A percentile compares a stretch with the other conserved stretches of the same genome.
phyloP scores from a whole-genome alignment of 2,113 vertebrate species.

The Hemiscyllium ocellatum region DNA sequence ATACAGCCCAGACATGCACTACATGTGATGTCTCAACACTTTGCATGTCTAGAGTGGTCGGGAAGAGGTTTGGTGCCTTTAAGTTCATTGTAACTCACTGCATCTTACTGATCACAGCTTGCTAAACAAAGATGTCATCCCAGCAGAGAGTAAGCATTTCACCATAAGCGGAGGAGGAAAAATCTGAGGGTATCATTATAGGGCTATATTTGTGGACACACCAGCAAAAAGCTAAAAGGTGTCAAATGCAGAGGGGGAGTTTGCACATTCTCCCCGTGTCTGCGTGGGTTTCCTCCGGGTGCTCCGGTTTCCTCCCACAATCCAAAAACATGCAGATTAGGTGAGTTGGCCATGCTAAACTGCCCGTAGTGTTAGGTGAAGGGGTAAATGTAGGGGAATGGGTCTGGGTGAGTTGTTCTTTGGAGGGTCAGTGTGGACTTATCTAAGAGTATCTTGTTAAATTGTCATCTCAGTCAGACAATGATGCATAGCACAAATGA shows the following conservation, averaged over 20 bases:
- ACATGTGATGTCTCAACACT: neutral
- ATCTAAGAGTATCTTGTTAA: neutral
- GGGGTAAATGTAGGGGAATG: too few relatives aligned
- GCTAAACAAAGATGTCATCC: neutral
- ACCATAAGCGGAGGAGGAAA: neutral
- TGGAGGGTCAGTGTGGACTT: too few relatives aligned
- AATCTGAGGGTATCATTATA: neutral
- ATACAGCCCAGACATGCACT: too few relatives aligned
- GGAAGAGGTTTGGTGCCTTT: neutral
- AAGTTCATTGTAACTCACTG: neutral
- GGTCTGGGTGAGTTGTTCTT: too few relatives aligned
- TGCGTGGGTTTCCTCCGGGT: too few relatives aligned
- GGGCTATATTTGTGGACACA: neutral
- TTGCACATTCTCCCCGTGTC: too few relatives aligned
- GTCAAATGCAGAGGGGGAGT: neutral
- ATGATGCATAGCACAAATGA: neutral
- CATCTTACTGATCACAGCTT: neutral
- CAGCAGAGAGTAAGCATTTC: neutral
- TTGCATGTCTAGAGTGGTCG: neutral
- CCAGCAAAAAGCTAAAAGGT: neutral
- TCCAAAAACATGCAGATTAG: too few relatives aligned
- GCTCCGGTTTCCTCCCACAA: too few relatives aligned
- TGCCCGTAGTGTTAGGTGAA: too few relatives aligned
- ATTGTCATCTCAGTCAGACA: conserved; percentile 27
- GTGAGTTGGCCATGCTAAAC: too few relatives aligned